These are phyloP conservation scores for Setipinna tenuifilis DNA, from an alignment of 2,797 vertebrate species.

Conservation along the genomic window DNA sequence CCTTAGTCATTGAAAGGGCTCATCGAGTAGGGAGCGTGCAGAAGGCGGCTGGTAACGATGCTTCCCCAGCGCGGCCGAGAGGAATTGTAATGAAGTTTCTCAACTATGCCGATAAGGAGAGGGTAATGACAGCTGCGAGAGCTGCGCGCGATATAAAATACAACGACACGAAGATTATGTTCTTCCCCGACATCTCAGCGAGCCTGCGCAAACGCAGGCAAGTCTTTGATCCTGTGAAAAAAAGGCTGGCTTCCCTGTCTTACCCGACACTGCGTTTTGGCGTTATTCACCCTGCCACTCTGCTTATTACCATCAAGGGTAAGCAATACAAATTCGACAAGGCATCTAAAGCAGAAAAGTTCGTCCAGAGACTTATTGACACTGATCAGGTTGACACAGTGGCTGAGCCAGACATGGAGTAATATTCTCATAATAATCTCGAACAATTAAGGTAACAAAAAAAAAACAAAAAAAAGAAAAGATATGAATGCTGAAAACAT, in stretches of 20 bases:
- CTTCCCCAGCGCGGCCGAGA: not conserved
- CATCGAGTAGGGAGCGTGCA: constrained; percentile 2
- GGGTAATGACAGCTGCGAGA: constrained; percentile 24
- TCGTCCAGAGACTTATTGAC: not conserved
- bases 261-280: not conserved
- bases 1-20: no score
- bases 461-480: not conserved
- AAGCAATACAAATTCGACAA: constrained; percentile 24
- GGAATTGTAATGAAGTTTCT: constrained; percentile 29
- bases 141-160: not conserved
- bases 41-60: not conserved
- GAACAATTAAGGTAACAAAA: not conserved
- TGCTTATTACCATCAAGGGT: constrained; percentile 21
- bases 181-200: constrained; percentile 21
- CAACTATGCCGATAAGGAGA: constrained; percentile 22
- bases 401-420: not conserved
- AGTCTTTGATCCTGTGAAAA: constrained; percentile 27
- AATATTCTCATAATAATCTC: not conserved
- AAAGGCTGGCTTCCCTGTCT: constrained; percentile 22
- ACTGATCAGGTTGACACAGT: not conserved
- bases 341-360: not conserved
- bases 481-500: not conserved
- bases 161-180: constrained; percentile 16
- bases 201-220: constrained; percentile 25
- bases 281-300: constrained; percentile 11